Evolutionary conservation across 2,797 vertebrate species (phyloP).

Genomic region (Notamacropus eugenii): DNA sequence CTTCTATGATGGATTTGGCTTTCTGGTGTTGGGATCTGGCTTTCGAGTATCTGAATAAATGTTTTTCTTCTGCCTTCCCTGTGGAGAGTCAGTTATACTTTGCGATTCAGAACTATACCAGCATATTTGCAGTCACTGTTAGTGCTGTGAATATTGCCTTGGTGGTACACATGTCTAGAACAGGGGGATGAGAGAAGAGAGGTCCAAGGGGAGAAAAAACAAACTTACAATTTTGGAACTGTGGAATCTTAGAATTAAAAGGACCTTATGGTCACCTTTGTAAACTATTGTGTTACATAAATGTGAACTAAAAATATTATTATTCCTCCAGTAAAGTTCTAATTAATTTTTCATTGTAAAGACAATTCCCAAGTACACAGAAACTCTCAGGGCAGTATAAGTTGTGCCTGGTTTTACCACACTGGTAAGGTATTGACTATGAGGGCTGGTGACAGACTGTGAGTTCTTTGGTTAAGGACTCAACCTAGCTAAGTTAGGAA

Average conservation of each 20-base stretch:
- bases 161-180: neutral
- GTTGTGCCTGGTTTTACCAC: neutral
- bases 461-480: neutral
- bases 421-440: neutral
- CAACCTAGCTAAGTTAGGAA: neutral
- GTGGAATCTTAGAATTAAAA: neutral
- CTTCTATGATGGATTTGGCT: too few relatives aligned
- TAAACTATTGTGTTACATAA: neutral
- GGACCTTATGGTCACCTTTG: neutral
- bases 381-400: neutral
- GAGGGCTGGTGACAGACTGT: too few relatives aligned
- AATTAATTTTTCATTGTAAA: neutral
- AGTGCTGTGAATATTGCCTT: too few relatives aligned
- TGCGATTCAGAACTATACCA: too few relatives aligned
- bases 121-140: too few relatives aligned
- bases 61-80: too few relatives aligned
- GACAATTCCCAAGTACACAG: neutral
- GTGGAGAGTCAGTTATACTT: too few relatives aligned
- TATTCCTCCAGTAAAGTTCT: neutral
- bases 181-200: neutral
- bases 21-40: too few relatives aligned
- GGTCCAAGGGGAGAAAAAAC: neutral
- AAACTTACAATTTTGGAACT: neutral
- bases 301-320: neutral
- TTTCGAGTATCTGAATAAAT: too few relatives aligned